Evolutionary conservation across 1,140 invertebrate genomes (phyloP), one percentile per base, ranked within the genome.

Genomic region (Delia radicum): DNA sequence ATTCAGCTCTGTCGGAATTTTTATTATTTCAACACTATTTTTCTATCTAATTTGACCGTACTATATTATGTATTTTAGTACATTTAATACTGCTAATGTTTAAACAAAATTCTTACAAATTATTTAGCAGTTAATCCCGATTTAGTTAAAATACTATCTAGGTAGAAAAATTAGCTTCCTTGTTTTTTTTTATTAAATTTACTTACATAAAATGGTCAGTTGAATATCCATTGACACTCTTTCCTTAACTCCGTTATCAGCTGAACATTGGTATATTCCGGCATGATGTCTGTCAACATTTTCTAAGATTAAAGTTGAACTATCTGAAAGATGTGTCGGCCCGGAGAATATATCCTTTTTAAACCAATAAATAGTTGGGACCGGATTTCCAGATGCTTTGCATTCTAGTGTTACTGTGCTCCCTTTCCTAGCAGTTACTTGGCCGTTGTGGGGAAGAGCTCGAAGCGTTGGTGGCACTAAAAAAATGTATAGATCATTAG

Each of bases 191-290:
- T 37, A 37, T 37, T n/a, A n/a, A 7, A 24, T 55, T 24, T 21
- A 87, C 87, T 88, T 87, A 90, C 89, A 90, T 72, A 90, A 81
- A 67, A 92, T 90, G 62, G 90, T 88, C 2, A 92, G 81, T 37
- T 88, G 87, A 75, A 91, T 88, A 74, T 89, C 88, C 76, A 88
- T 89, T 27, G 89, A 89, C 13, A 89, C 89, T 3, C 90, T 89
- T 78, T 90, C 89, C 3, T 91, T 91, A 1, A 92, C 91, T 3
- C 90, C 90, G 79, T 92, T 92, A 37, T 89, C 89, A 2, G 91
- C 91, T 0, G 90, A 90, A 77, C 91, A 92, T 74, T 90, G 87
- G 79, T 92, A 92, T 18, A 88, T 84, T 1, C 91, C 91, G 1
- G 89, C 90, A 76, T 91, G 89, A 78, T 90, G 89, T 76, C 90